A percentile compares a stretch with the other conserved stretches of the same genome.
These are phyloP conservation scores for Melitaea cinxia DNA, from an alignment of 1,140 invertebrate genomes.

Conservation along the genomic window DNA sequence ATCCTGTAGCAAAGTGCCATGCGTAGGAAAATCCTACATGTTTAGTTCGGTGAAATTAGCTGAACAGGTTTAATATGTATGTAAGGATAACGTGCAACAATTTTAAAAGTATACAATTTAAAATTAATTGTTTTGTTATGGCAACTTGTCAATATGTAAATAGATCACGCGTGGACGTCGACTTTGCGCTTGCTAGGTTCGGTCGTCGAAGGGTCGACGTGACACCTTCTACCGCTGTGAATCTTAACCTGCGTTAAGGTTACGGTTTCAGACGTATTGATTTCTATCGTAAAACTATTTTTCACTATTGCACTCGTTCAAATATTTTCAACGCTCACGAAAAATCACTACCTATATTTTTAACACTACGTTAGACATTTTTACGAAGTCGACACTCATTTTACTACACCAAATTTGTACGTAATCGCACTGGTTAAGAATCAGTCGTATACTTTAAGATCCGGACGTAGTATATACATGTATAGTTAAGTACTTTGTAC, in stretches of 20 bases:
- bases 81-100: constrained; percentile 67
- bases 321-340: constrained; percentile 64
- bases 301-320: constrained; percentile 74
- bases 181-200: constrained; percentile 62
- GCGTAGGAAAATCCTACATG: constrained; percentile 59
- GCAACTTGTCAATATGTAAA: constrained; percentile 79
- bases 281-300: constrained; percentile 66
- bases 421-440: constrained; percentile 71
- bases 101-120: constrained; percentile 67
- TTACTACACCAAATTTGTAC: constrained; percentile 74
- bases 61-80: constrained; percentile 71
- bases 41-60: constrained; percentile 58
- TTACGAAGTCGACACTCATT: constrained; percentile 70
- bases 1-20: constrained; percentile 55
- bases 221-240: constrained; percentile 54
- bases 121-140: constrained; percentile 77
- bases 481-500: constrained; percentile 73
- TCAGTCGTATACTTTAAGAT: constrained; percentile 73
- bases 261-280: constrained; percentile 53
- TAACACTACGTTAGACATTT: constrained; percentile 70
- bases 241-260: constrained; percentile 44
- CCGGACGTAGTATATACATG: constrained; percentile 64
- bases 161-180: constrained; percentile 66
- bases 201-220: constrained; percentile 52
- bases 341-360: constrained; percentile 70